Evolutionary conservation across 2,797 vertebrate species (phyloP).

Genomic region (Lagocephalus sceleratus): DNA sequence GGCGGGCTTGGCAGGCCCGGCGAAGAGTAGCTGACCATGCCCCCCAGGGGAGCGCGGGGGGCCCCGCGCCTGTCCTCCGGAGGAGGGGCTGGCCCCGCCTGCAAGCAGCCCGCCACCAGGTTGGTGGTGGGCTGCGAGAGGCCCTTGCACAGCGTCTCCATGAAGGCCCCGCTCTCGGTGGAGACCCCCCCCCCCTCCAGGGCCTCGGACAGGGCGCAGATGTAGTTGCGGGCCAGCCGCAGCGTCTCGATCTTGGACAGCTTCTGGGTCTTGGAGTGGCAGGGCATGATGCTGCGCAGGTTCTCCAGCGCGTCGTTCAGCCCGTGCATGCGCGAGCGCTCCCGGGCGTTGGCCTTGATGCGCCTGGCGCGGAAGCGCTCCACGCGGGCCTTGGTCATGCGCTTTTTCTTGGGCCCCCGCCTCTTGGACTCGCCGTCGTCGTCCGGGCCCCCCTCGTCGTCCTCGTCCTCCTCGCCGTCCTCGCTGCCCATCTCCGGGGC

Average conservation of each 20-base stretch:
- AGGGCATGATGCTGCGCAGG: conserved; percentile 92
- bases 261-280: conserved; percentile 97
- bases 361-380: conserved; percentile 89
- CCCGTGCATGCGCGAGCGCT: conserved; percentile 92
- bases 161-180: conserved; percentile 85
- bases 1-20: conserved; percentile 92
- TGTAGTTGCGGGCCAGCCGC: conserved; percentile 93
- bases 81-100: conserved; percentile 79
- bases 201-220: conserved; percentile 94
- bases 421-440: conserved; percentile 85
- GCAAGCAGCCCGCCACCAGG: conserved; percentile 90
- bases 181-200: conserved; percentile 87
- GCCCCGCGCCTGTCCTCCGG: conserved; percentile 75
- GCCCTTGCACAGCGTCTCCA: conserved; percentile 94
- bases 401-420: conserved; percentile 94
- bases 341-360: conserved; percentile 92
- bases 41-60: conserved; percentile 36
- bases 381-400: conserved; percentile 91
- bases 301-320: conserved; percentile 93
- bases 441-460: conserved; percentile 79
- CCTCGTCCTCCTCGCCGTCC: conserved; percentile 79
- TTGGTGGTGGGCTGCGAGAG: conserved; percentile 96
- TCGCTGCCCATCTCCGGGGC: conserved; percentile 71
- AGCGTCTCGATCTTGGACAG: conserved; percentile 96
- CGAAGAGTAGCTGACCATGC: conserved; percentile 81